Base-by-base conservation (phyloP, 2,888 invertebrate genomes). In the Folsomia candida region DNA sequence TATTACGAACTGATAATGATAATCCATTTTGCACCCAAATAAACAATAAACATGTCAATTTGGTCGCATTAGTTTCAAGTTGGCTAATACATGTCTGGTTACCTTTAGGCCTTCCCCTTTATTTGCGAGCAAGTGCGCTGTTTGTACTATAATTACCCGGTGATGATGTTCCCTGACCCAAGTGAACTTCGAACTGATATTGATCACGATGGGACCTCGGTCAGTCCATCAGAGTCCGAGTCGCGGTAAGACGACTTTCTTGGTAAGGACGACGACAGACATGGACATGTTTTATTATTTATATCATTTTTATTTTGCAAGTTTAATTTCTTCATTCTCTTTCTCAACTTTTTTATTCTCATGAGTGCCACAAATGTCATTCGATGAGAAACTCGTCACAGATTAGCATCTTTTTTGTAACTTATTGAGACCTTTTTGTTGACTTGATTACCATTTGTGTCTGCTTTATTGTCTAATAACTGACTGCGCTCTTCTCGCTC, bases 101-200 rank as follows among this genome's bases (percentile, higher is more conserved):
- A n/a, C n/a, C n/a, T n/a, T n/a, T n/a, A n/a, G n/a, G n/a, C 76
- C 18, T 65, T 77, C 58, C 72, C 77, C 26, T 78, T 78, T 71
- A 77, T 78, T 68, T 78, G 78, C 66, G 78, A 78, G 69, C 78
- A 78, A 65, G 70, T 78, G 22, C 70, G 78, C 14, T 78, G 78
- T 57, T 66, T 78, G 25, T 78, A 77, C 63, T 78, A 77, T 69
- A 76, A 78, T 68, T 78, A 77, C 61, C 76, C 78, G 24, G 76
- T 76, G 37, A 70, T 69, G 11, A 71, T 74, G 47, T 77, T 77
- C 69, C 77, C 76, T 11, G 76, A 75, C 54, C 77, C 77, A 1
- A 73, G 71, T 29, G 75, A 74, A 51, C 70, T 77, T 6, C 51
- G 77, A 28, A 71, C 77, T 9, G 77, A 77, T 67, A 61, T 74